These are phyloP conservation scores for Bombus haemorrhoidalis DNA, from an alignment of 1,140 invertebrate species.

Conservation along the genomic window DNA sequence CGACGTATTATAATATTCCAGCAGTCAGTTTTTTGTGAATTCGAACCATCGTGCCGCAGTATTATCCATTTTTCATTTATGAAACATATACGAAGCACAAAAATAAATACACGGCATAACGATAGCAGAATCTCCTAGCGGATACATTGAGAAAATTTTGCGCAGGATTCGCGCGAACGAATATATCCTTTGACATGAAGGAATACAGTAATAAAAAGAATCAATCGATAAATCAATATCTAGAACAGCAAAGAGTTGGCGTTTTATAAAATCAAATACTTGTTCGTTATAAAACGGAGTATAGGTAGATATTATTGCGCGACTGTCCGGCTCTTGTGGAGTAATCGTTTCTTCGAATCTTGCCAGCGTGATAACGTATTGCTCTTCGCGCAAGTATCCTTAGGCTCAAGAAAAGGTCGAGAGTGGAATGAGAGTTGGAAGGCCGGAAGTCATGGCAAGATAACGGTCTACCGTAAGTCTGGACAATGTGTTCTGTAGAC, in stretches of 20 bases:
- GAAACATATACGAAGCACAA: too few species aligned
- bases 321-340: background rate
- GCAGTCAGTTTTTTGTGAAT: too few species aligned
- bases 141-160: too few species aligned
- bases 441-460: constrained; percentile 2
- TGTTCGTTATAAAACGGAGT: too few species aligned
- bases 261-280: background rate
- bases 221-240: background rate
- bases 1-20: too few species aligned
- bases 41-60: too few species aligned
- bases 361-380: background rate
- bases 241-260: background rate
- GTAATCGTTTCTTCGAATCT: constrained; percentile 2
- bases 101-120: too few species aligned
- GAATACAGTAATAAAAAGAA: background rate
- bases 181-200: too few species aligned
- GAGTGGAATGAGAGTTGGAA: constrained; percentile 5
- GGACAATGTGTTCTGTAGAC: constrained; percentile 25
- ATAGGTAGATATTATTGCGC: background rate
- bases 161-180: too few species aligned
- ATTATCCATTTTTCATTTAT: too few species aligned
- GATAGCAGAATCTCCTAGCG: too few species aligned
- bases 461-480: constrained; percentile 28
- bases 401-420: background rate
- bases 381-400: background rate